Conservation (phyloP, 2,797 vertebrate species). For the Falco rusticolus region DNA sequence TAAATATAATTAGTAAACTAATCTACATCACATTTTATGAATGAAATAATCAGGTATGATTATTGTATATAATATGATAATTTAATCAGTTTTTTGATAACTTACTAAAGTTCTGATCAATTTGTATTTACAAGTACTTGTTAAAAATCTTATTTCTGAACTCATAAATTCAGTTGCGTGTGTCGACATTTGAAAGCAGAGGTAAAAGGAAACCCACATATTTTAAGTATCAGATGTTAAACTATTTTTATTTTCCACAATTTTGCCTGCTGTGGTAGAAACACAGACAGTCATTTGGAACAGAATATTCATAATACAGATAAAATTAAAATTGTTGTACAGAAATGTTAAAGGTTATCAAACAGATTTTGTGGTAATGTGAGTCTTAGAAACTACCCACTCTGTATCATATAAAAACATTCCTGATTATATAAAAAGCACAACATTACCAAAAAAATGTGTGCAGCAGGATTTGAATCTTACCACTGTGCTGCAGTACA, state of each 20-base stretch:
- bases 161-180: background rate
- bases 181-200: background rate
- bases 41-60: constrained; percentile 24
- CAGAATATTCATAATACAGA: background rate
- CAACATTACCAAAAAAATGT: background rate
- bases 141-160: constrained; percentile 9
- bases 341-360: background rate
- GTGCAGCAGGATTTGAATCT: background rate
- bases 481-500: background rate
- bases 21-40: constrained; percentile 38
- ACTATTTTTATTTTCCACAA: background rate
- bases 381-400: background rate
- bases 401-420: background rate
- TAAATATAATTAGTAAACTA: constrained; percentile 37
- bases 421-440: background rate
- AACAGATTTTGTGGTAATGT: background rate
- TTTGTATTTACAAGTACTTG: background rate
- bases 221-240: background rate
- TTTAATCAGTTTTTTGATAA: constrained; percentile 16
- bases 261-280: background rate
- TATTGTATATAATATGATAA: constrained; percentile 31
- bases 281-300: background rate
- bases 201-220: background rate
- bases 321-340: background rate
- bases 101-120: background rate